These are phyloP conservation scores for Chrysopa pallens DNA, from an alignment of 1,140 invertebrate genomes.

Conservation along the genomic window DNA sequence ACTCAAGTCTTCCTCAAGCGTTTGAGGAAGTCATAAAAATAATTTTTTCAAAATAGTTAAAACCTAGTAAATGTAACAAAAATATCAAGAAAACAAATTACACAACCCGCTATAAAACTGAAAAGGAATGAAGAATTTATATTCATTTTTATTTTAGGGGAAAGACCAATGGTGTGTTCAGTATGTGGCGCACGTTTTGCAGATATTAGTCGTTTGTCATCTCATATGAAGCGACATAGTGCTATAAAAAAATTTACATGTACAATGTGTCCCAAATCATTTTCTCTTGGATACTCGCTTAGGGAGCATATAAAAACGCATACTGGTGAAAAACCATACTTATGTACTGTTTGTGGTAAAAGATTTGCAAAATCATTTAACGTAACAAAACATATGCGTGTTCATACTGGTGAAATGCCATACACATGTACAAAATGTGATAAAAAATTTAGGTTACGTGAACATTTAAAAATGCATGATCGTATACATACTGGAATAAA, in stretches of 20 bases:
- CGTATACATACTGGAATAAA: conserved; percentile 8
- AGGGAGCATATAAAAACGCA: conserved; percentile 15
- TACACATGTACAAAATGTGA: conserved; percentile 12
- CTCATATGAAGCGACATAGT: conserved; percentile 22
- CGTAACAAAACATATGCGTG: conserved; percentile 10
- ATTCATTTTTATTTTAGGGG: no score
- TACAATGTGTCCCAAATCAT: conserved; percentile 13
- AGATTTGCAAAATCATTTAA: conserved; percentile 10
- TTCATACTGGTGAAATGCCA: conserved; percentile 14
- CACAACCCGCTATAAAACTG: no score
- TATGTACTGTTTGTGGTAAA: conserved; percentile 14
- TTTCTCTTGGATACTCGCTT: conserved; percentile 16
- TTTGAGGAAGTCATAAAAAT: no score
- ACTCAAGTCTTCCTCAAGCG: no score
- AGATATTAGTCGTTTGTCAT: conserved; percentile 19
- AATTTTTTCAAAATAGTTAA: no score
- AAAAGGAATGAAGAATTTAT: no score
- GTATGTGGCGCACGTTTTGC: conserved; percentile 23
- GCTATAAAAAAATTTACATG: conserved; percentile 18
- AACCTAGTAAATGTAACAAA: no score
- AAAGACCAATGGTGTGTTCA: conserved; percentile 44
- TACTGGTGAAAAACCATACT: conserved; percentile 14
- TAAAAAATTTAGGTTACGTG: conserved; percentile 13
- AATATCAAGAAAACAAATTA: no score
- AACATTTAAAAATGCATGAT: conserved; percentile 9